A percentile compares a stretch with the other conserved stretches of the same genome.
Evolutionary conservation across 2,888 invertebrate species (phyloP).

Genomic region (Adineta ricciae): DNA sequence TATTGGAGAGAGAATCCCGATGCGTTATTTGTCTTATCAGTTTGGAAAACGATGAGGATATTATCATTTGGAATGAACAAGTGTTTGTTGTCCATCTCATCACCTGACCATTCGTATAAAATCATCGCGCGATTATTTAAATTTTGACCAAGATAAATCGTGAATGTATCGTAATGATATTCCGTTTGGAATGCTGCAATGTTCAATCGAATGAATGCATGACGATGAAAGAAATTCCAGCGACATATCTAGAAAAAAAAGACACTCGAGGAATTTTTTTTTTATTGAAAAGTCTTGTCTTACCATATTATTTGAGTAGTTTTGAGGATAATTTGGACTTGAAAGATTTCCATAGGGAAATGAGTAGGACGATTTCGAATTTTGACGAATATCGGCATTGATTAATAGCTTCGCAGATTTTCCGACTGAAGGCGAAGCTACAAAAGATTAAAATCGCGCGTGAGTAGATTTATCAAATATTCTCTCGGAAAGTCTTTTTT

Average conservation of each 20-base stretch:
- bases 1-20: neutral
- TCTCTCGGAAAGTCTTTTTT: too few relatives aligned
- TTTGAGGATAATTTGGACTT: conserved; percentile 9
- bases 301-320: conserved; percentile 3
- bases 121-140: neutral
- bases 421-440: neutral
- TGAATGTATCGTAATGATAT: neutral
- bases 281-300: neutral
- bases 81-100: neutral
- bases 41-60: neutral
- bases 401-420: neutral
- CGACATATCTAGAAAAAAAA: conserved; percentile 1
- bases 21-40: neutral
- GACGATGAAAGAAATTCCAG: neutral
- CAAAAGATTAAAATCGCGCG: neutral
- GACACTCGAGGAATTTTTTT: too few relatives aligned
- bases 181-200: neutral
- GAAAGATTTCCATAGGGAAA: neutral
- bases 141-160: neutral
- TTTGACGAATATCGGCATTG: neutral
- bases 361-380: neutral
- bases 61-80: conserved; percentile 11
- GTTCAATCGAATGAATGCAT: neutral
- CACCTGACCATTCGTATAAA: neutral
- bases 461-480: too few relatives aligned